Base-by-base conservation (phyloP, 2,113 vertebrate species). In the Grallaria varia region DNA sequence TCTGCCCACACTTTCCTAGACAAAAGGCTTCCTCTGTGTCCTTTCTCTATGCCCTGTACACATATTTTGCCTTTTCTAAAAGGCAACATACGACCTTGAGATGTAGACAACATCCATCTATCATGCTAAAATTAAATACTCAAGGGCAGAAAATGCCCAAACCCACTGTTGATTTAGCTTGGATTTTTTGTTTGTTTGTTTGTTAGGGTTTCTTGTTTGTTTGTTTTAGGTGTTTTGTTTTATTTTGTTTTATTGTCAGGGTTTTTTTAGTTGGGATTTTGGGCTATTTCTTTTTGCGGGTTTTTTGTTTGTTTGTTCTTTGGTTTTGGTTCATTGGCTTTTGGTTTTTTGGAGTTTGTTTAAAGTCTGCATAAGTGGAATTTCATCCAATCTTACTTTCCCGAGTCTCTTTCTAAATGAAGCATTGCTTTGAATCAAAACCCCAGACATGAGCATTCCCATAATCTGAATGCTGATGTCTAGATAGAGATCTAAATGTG, bases 401-500 rank as follows among this genome's bases (percentile, higher is more conserved):
- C 69, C 78, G 60, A 31, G 45, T 81, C 75, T 86, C 72, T 69
- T 87, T 80, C 68, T 84, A 93, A 86, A 73, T 0, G 1, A 83
- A 42, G 20, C 68, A 84, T 66, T 59, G 33, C 82, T 94, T 67
- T 86, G 69, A 92, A 93, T 78, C 60, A 82, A 92, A 95, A 72
- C 3, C 16, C 73, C 74, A 94, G 73, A 86, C 62, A 58, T 18
- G 73, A 96, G 45, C 37, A 75, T 84, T 94, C 49, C 66, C 93
- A 90, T 60, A 86, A 93, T 90, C 66, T 69, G 66, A 88, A 56
- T 66, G 23, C 47, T 89, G 20, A 80, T 8, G 13, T 68, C 31
- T 16, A 95, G 82, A 93, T 84, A 86, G 3, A 60, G 72, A 93
- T 95, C 85, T 92, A 64, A 92, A 86, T 56, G 73, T 50, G 49